Evolutionary conservation across 1,140 invertebrate genomes (phyloP).

Genomic region (Coelopa frigida): DNA sequence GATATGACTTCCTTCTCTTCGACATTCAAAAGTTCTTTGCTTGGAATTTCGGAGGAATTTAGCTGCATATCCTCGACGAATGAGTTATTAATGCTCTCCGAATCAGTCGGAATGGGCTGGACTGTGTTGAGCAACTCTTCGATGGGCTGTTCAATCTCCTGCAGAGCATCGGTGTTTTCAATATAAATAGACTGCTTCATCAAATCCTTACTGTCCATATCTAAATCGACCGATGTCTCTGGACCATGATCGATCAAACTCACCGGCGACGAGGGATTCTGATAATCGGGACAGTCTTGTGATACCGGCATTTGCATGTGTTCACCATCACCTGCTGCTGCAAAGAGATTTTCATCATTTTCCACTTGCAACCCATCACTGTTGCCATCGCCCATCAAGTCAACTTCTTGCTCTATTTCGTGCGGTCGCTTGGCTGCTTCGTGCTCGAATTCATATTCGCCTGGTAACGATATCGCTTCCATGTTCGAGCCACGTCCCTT

Average conservation of each 20-base stretch:
- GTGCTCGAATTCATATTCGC: constrained; percentile 29
- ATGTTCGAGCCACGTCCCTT: constrained; percentile 30
- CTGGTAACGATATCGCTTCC: constrained; percentile 31
- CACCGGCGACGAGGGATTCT: constrained; percentile 5
- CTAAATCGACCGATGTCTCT: constrained; percentile 35
- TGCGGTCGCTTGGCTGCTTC: constrained; percentile 33
- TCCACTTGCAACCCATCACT: background rate
- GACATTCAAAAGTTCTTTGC: constrained; percentile 20
- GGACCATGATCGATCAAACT: constrained; percentile 30
- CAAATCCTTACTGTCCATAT: constrained; percentile 22
- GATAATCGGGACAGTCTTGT: constrained; percentile 13
- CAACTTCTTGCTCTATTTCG: constrained; percentile 29
- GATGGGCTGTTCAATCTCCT: constrained; percentile 15
- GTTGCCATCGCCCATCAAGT: constrained; percentile 17
- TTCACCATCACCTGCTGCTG: constrained; percentile 5
- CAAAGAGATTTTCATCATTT: background rate
- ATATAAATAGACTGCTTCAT: constrained; percentile 33
- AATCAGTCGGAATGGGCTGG: constrained; percentile 25
- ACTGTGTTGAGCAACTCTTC: constrained; percentile 39
- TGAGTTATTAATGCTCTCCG: constrained; percentile 13
- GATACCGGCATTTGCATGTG: background rate
- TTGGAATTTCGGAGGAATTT: background rate
- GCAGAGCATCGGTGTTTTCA: constrained; percentile 7
- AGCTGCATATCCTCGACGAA: constrained; percentile 8
- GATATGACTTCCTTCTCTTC: constrained; percentile 38